Percentiles rank a stretch among this genome's conserved stretches.
Conservation (phyloP, 1,140 invertebrate genomes). For the Heliconius melpomene region DNA sequence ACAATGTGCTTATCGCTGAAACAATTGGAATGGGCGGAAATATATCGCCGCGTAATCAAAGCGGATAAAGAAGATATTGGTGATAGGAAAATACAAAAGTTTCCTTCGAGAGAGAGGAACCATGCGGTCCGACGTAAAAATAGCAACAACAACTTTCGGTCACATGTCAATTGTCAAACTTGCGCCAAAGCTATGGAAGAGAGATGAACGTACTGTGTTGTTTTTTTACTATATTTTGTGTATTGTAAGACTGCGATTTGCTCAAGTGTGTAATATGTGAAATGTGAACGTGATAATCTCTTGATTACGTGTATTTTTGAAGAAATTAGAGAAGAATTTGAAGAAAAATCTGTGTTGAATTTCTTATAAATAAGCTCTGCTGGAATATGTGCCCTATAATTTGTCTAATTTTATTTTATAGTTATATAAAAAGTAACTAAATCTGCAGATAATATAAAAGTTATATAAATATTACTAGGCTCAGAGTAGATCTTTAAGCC, state of each 20-base stretch:
- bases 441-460: neutral
- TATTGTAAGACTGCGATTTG: conserved; percentile 34
- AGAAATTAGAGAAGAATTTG: neutral
- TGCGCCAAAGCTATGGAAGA: conserved; percentile 63
- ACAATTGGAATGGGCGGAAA: conserved; percentile 68
- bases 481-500: neutral
- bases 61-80: conserved; percentile 58
- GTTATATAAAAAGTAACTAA: neutral
- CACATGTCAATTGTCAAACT: conserved; percentile 66
- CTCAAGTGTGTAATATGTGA: conserved; percentile 18
- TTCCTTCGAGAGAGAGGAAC: conserved; percentile 86
- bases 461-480: neutral
- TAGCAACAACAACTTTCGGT: conserved; percentile 67
- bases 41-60: conserved; percentile 58
- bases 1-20: conserved; percentile 70
- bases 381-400: neutral
- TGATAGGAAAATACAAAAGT: conserved; percentile 83
- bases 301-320: neutral
- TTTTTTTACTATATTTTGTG: conserved; percentile 4
- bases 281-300: neutral
- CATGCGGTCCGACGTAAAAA: conserved; percentile 82
- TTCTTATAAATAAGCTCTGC: neutral
- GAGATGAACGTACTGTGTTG: conserved; percentile 17
- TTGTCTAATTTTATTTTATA: neutral
- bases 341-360: neutral